Conservation (phyloP, 2,797 vertebrate genomes). For the Chaenodraco wilsoni region DNA sequence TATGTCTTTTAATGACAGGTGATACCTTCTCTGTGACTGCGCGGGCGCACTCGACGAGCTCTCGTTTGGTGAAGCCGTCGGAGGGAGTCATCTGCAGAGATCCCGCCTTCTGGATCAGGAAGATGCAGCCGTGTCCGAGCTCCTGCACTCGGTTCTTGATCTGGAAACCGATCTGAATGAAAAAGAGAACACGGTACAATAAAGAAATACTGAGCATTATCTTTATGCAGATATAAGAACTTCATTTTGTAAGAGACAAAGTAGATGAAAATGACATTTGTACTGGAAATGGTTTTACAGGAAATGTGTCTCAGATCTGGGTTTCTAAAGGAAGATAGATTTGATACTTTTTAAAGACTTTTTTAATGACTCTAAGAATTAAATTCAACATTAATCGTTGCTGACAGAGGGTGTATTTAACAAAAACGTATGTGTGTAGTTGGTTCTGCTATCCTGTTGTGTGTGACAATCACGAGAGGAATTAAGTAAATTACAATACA, state of each 20-base stretch:
- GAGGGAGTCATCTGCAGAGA: slow-evolving; percentile 95
- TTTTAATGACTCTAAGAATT: too few species aligned
- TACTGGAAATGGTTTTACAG: background rate
- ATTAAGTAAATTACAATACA: too few species aligned
- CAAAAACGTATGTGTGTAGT: too few species aligned
- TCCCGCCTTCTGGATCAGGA: slow-evolving; percentile 98
- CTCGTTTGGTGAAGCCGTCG: slow-evolving; percentile 94
- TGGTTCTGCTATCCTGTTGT: too few species aligned
- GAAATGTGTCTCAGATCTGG: background rate
- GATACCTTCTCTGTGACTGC: slow-evolving; percentile 96
- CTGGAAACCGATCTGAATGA: slow-evolving; percentile 92
- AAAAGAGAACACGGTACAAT: background rate
- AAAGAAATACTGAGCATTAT: background rate
- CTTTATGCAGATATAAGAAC: background rate
- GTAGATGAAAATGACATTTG: background rate
- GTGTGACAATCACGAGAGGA: too few species aligned
- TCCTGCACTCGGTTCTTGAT: slow-evolving; percentile 95
- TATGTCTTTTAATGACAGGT: background rate
- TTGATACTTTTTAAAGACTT: too few species aligned
- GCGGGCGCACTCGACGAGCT: slow-evolving; percentile 95
- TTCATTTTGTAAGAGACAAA: background rate
- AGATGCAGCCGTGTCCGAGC: slow-evolving; percentile 96
- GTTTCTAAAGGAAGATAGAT: too few species aligned
- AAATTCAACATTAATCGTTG: too few species aligned
- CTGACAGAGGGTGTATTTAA: too few species aligned